Base-by-base conservation (phyloP, 2,113 vertebrate species). In the Hylia prasina region DNA sequence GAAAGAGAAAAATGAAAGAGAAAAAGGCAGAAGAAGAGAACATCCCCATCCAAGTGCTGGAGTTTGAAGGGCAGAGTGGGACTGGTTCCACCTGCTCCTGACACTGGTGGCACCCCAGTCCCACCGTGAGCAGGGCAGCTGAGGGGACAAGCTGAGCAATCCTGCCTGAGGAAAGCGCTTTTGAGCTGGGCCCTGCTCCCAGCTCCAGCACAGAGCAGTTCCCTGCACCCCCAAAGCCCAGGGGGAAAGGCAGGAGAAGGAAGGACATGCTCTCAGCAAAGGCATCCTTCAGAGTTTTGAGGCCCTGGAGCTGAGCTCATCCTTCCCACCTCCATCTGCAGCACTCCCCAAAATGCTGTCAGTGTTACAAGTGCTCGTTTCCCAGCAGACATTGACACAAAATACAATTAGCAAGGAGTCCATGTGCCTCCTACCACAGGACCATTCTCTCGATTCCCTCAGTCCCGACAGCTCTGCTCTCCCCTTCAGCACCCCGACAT, bases 111-210 rank as follows among this genome's bases (percentile, higher is more conserved):
- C 54, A 56, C 6, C 42, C 31, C 40, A 4, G 65, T 18, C 24
- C 56, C 14, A 4, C 9, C 2, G 3, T 0, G 1, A 40, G 50
- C 75, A 16, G 33, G 9, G 58, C 20, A 7, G 44, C 12, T 69
- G 87, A 54, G 60, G 84, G 47, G 63, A 50, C 37, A 13, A 33
- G 44, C 33, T 44, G 56, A 28, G n/a, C 42, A 4, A 0, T 12
- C 40, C 39, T 6, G 4, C 19, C 39, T 22, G 42, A 33, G 75
- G 35, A 40, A 56, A 42, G 21, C 28, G 35, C 11, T 53, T 45
- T 9, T 15, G 42, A n/a, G 27, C 40, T 28, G 56, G 68, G 65
- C 4, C 6, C 21, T 2, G 14, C 42, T 48, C 68, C 72, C 54
- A 7, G 31, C 28, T 40, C 50, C 24, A 3, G 72, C 81, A 13